phyloP scores from a whole-genome alignment of 2,888 invertebrate genomes.

The Dinocampus coccinellae region DNA sequence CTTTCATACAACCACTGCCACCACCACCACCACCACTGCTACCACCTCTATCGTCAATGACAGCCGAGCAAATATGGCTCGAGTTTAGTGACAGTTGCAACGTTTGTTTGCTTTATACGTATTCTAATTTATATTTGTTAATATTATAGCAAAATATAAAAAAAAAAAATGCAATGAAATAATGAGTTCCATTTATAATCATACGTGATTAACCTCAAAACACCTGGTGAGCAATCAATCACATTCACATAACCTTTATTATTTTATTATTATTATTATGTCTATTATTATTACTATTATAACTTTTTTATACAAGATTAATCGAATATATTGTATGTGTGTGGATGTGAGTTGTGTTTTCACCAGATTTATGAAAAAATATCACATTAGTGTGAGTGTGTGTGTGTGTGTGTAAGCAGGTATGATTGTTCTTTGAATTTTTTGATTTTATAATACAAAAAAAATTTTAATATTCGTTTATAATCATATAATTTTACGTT shows the following conservation, averaged over 20 bases:
- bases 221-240: constrained; percentile 2
- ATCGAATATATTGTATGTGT: neutral
- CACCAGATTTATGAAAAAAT: neutral
- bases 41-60: constrained; percentile 12
- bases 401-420: neutral
- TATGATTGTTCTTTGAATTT: neutral
- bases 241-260: neutral
- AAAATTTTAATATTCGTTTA: neutral
- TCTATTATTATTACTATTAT: too few relatives aligned
- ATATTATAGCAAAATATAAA: neutral
- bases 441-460: neutral
- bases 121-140: neutral
- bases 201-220: constrained; percentile 6
- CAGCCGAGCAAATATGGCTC: constrained; percentile 19
- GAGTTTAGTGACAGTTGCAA: constrained; percentile 2
- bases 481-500: neutral
- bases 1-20: neutral
- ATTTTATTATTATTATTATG: neutral
- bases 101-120: neutral
- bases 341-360: neutral
- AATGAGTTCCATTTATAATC: neutral
- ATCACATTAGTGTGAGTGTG: too few relatives aligned
- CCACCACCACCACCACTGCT: too few relatives aligned
- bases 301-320: too few relatives aligned
- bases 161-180: neutral